Conservation (phyloP, 2,888 invertebrate genomes). For the Lycaena phlaeas region DNA sequence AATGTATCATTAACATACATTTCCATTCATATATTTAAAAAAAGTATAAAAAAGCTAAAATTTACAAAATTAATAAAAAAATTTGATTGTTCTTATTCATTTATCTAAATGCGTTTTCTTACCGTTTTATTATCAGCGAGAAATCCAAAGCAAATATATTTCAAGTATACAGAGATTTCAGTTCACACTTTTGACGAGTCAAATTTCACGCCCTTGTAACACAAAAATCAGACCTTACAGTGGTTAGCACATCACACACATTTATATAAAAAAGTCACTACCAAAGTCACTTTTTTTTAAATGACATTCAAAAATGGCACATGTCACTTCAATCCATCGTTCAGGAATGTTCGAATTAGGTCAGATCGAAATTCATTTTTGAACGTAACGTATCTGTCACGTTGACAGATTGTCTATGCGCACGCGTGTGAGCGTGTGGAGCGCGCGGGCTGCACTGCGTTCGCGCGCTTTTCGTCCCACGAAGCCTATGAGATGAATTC, state of each 20-base stretch:
- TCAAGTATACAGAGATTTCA: no score
- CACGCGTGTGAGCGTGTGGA: constrained; percentile 60
- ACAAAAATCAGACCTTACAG: constrained; percentile 51
- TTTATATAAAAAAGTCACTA: no score
- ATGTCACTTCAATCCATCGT: constrained; percentile 28
- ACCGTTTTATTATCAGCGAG: no score
- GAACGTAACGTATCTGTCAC: constrained; percentile 40
- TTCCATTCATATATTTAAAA: no score
- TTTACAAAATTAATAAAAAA: no score
- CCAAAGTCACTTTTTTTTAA: constrained; percentile 28
- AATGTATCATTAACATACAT: no score
- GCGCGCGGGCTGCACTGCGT: constrained; percentile 68
- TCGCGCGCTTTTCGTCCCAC: constrained; percentile 68
- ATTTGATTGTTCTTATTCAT: no score
- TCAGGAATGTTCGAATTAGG: constrained; percentile 21
- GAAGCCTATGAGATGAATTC: constrained; percentile 59
- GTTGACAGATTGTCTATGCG: constrained; percentile 38
- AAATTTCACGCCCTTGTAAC: constrained; percentile 59
- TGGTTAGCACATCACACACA: constrained; percentile 59
- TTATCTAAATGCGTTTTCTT: no score
- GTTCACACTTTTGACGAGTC: constrained; percentile 58
- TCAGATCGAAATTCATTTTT: constrained; percentile 47
- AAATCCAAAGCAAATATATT: no score
- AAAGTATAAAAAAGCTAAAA: no score
- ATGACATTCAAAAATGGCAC: no score